Conservation (phyloP, 2,888 invertebrate species). For the Microctonus aethiopoides region DNA sequence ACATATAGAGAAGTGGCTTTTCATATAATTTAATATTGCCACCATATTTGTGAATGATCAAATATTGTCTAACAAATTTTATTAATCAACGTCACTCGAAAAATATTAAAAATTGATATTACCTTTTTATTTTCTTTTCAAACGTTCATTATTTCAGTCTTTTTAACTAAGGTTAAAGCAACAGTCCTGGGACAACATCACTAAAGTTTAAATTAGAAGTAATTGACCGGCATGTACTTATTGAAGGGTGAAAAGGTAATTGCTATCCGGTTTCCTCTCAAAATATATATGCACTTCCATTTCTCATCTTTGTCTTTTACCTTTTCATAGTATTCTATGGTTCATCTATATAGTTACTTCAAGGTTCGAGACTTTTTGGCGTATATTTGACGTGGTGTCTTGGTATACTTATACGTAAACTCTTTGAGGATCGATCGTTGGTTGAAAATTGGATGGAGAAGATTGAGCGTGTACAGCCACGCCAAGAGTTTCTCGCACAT, state of each 20-base stretch:
- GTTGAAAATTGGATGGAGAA: slow-evolving; percentile 31
- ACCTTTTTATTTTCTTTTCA: background rate
- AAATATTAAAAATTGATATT: background rate
- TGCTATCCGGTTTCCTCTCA: slow-evolving; percentile 18
- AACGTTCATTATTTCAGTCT: background rate
- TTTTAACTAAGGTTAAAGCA: background rate
- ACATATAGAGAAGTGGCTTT: background rate
- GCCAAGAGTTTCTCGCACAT: slow-evolving; percentile 22
- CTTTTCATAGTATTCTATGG: background rate
- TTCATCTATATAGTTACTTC: background rate
- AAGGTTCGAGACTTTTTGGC: background rate
- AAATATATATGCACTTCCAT: background rate
- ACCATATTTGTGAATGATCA: too few relatives aligned
- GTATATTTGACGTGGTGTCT: slow-evolving; percentile 20
- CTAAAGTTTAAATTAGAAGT: slow-evolving; percentile 18
- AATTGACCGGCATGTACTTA: slow-evolving; percentile 25
- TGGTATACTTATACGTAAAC: slow-evolving; percentile 19
- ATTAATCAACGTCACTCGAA: too few relatives aligned
- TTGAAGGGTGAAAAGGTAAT: slow-evolving; percentile 20
- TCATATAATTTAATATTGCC: background rate
- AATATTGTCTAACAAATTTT: too few relatives aligned
- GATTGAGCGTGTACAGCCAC: slow-evolving; percentile 22
- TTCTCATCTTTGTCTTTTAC: background rate
- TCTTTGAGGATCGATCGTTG: slow-evolving; percentile 29
- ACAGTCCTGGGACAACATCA: background rate